Evolutionary conservation across 1,140 invertebrate genomes (phyloP).

Genomic region (Diuraphis noxia): DNA sequence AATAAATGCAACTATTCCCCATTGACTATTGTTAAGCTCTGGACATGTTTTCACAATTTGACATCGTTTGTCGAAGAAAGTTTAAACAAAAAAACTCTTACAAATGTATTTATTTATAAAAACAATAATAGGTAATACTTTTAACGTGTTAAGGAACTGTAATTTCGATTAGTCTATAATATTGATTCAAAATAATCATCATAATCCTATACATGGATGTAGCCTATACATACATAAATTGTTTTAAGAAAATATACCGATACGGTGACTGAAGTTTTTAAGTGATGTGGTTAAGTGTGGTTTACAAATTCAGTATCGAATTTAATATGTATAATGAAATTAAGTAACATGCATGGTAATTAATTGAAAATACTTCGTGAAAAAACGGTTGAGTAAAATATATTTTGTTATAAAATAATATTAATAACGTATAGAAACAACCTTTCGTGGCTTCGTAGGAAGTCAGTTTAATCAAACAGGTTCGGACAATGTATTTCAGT

Average conservation of each 20-base stretch:
- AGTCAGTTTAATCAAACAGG: background rate
- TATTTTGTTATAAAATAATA: background rate
- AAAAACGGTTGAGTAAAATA: background rate
- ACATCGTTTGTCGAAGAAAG: slow-evolving; percentile 1
- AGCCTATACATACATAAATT: background rate
- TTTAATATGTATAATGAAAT: background rate
- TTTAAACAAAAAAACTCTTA: slow-evolving; percentile 5
- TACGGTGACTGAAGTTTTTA: background rate
- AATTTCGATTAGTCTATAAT: background rate
- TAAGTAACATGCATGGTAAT: background rate
- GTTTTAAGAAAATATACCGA: background rate
- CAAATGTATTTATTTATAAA: background rate
- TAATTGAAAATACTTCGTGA: background rate
- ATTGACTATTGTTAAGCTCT: background rate
- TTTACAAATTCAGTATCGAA: background rate
- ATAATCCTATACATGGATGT: background rate
- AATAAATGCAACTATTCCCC: background rate
- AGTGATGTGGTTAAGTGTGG: background rate
- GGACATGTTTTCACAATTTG: background rate
- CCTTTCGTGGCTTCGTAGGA: background rate
- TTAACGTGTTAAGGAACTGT: background rate
- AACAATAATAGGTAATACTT: background rate
- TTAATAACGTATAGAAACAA: background rate
- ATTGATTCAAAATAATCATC: background rate
- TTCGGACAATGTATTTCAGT: background rate